Conservation (phyloP, 35 echinoderm and acorn worm genomes). For the Ophioderma brevispina region DNA sequence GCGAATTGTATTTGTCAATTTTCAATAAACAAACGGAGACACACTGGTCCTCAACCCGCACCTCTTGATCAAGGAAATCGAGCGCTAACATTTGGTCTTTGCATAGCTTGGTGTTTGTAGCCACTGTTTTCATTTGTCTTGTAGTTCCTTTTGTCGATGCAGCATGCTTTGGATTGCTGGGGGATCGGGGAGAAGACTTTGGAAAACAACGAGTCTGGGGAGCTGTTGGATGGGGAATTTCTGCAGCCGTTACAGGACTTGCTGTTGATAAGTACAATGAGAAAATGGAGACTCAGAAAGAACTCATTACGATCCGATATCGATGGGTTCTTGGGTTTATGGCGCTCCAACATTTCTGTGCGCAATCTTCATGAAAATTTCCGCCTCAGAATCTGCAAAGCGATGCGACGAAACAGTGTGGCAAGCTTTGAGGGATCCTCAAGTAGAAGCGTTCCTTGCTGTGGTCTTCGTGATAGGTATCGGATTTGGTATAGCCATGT, state of each 20-base stretch:
- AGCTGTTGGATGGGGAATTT: conserved; percentile 83
- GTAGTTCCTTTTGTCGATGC: conserved; percentile 9
- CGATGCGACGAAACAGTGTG: conserved; percentile 10
- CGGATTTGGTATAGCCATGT: conserved; percentile 76
- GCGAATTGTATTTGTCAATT: too few relatives aligned
- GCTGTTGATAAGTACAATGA: conserved; percentile 54
- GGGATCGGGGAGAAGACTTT: conserved; percentile 59
- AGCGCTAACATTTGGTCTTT: conserved; percentile 5
- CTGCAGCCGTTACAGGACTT: conserved; percentile 73
- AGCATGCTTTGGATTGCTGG: conserved; percentile 26
- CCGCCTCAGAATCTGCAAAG: conserved; percentile 23
- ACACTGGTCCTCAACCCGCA: neutral
- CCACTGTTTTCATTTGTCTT: neutral
- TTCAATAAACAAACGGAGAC: too few relatives aligned
- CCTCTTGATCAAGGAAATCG: too few relatives aligned
- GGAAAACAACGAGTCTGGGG: conserved; percentile 96
- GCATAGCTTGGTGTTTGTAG: neutral
- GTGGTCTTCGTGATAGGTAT: conserved; percentile 78
- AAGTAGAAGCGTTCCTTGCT: conserved; percentile 65
- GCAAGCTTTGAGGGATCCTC: conserved; percentile 35
- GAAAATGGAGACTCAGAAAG: neutral
- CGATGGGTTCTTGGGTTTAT: conserved; percentile 42
- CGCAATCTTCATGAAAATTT: conserved; percentile 23
- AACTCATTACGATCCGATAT: conserved; percentile 43
- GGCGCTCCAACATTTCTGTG: neutral